Evolutionary conservation across 2,113 vertebrate genomes (phyloP), one percentile per base, ranked within the genome.

Genomic region (Phalacrocorax carbo): DNA sequence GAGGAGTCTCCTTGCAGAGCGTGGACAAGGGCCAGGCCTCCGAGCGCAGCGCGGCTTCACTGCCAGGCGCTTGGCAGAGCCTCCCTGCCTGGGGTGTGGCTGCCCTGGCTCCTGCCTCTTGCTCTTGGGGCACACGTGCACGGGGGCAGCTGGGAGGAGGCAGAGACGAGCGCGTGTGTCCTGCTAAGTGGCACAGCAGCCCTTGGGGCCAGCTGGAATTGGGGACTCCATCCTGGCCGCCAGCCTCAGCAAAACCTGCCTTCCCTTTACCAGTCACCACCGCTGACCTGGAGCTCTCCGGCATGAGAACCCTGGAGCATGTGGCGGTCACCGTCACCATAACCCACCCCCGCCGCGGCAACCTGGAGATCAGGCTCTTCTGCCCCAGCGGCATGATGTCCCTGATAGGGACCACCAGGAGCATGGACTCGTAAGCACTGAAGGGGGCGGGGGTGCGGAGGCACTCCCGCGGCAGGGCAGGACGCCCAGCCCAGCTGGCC

Each of bases 331-430:
- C 99, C 0, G 97, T 99, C 88, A 99, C 98, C 20, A 98, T 99
- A 42, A 97, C 93, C 23, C 99, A 99, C 61, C 98, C 99, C 0
- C 98, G 99, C 68, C 99, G 99, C 0, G 99, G 99, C 90, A 99
- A 98, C 85, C 82, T 99, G 97, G 99, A 99, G 94, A 96, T 99
- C 21, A 80, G 96, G 75, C 97, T 99, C 18, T 68, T 98, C 23
- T 99, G 99, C 92, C 99, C 99, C 95, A 99, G 99, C 2, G 99
- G 99, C n/a, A 99, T 99, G 98, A 96, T 98, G 61, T 99, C 99
- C 5, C 97, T 99, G 61, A 98, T 99, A 1, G 99, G 99, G 14
- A 98, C 99, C 20, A 97, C 98, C 3, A 98, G 99, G 34, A 97
- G 97, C 88, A 87, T 99, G 89, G 99, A 99, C 98, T 98, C 97